Evolutionary conservation across 2,797 vertebrate species (phyloP), one percentile per base, ranked within the genome.

Genomic region (Squalus acanthias): DNA sequence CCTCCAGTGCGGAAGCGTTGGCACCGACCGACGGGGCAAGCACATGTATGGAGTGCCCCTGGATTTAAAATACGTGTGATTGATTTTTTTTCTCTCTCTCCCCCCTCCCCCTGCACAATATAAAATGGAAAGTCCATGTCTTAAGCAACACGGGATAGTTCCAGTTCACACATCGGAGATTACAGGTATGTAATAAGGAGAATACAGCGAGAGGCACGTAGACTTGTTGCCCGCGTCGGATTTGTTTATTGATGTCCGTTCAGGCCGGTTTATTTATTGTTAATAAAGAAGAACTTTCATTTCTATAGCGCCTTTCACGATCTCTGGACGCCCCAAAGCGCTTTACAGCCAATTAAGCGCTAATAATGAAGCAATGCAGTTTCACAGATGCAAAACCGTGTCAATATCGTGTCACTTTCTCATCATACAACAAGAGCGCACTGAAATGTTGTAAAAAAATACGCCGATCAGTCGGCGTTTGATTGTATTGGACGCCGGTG

Each of bases 1-100:
- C n/a, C 8, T 50, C 39, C 82, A 46, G 33, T 39, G 94, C 69
- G 94, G 94, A 95, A 95, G 94, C 57, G 46, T 69, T 93, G 91
- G 33, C 63, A 69, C 63, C 65, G 20, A 69, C 17, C 0, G 63
- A 39, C 39, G 4, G 12, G 22, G 12, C 22, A 91, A 60, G 57
- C 53, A 33, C 57, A 91, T 91, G 88, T 26, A 95, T 53, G 46
- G 94, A 20, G 8, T 33, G 17, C 67, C 39, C 50, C 13, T 15
- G 94, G 46, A 74, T 95, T 74, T 95, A 13, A 74, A 50, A 57
- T 29, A 13, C 24, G 29, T 46, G 69, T 33, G 94, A 72, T 74
- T 50, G 46, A 57, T 74, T 72, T 67, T 63, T 24, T 20, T 7
- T 24, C 12, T 13, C 12, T 39, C 13, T 39, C 76, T 82, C 76